These are phyloP conservation scores for Phyllostomus discolor DNA, from an alignment of 2,113 vertebrate genomes.

Conservation along the genomic window DNA sequence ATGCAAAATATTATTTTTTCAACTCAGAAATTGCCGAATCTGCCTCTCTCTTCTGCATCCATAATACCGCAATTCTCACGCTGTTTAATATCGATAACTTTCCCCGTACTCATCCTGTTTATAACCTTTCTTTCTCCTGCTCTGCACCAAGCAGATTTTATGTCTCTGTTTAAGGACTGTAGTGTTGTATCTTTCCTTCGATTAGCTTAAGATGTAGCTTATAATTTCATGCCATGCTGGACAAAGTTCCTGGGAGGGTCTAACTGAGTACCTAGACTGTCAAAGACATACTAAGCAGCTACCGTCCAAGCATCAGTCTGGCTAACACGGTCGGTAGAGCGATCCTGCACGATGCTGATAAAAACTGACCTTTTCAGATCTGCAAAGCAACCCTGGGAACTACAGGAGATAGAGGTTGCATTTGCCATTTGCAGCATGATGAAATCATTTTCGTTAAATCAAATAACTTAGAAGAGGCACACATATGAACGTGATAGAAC, in stretches of 20 bases:
- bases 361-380: not conserved
- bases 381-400: not conserved
- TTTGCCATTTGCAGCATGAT: not conserved
- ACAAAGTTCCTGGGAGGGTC: not conserved
- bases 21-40: not conserved
- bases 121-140: not conserved
- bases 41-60: not conserved
- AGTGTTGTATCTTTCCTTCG: not conserved
- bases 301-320: not conserved
- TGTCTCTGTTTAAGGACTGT: not conserved
- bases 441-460: not conserved
- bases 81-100: not conserved
- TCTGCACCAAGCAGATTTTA: not conserved
- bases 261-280: too few relatives aligned
- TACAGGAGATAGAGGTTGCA: not conserved
- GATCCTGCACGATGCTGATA: not conserved
- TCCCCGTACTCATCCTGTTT: not conserved
- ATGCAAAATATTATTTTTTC: not conserved
- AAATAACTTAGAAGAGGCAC: not conserved
- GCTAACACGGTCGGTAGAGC: not conserved
- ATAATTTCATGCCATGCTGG: not conserved
- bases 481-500: not conserved
- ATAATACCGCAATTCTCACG: not conserved
- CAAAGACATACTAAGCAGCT: not conserved
- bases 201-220: not conserved